Evolutionary conservation across 1,140 invertebrate species (phyloP).

Genomic region (Drosophila nannoptera): DNA sequence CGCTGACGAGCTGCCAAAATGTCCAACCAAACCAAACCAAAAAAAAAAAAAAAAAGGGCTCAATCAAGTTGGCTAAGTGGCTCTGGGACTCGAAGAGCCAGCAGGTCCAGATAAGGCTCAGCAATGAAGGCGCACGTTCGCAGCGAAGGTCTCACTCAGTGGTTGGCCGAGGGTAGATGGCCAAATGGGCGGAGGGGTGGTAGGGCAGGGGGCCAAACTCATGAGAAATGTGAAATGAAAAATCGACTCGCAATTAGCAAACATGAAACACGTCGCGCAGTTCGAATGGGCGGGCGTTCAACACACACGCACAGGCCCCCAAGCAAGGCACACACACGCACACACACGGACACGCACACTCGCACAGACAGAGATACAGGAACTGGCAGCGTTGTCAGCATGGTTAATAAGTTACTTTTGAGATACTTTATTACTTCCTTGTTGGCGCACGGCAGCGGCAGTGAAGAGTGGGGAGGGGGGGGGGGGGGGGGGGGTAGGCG

Average conservation of each 20-base stretch:
- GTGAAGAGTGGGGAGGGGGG: not conserved
- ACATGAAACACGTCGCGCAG: constrained; percentile 62
- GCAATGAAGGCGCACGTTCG: no score
- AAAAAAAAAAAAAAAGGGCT: constrained; percentile 37
- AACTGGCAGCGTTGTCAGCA: constrained; percentile 71
- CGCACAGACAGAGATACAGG: constrained; percentile 36
- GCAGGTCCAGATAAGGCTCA: constrained; percentile 2
- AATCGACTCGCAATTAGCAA: constrained; percentile 78
- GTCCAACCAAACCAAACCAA: not conserved
- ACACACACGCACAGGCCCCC: no score
- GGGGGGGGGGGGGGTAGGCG: not conserved
- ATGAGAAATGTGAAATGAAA: constrained; percentile 75
- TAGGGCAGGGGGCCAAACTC: constrained; percentile 33
- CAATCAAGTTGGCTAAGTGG: constrained; percentile 55
- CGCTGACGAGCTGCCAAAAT: constrained; percentile 18
- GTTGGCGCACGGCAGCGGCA: constrained; percentile 53
- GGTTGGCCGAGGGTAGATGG: not conserved
- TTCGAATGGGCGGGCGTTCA: constrained; percentile 25
- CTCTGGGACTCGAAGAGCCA: constrained; percentile 21
- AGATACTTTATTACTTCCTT: constrained; percentile 78
- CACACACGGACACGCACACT: constrained; percentile 23
- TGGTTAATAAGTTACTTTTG: constrained; percentile 77
- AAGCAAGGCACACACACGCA: constrained; percentile 3
- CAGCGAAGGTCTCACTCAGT: no score
- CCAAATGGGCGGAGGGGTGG: constrained; percentile 8